A percentile compares a stretch with the other conserved stretches of the same genome.
phyloP scores from a whole-genome alignment of 2,888 invertebrate genomes.

The Pristionchus entomophagus region DNA sequence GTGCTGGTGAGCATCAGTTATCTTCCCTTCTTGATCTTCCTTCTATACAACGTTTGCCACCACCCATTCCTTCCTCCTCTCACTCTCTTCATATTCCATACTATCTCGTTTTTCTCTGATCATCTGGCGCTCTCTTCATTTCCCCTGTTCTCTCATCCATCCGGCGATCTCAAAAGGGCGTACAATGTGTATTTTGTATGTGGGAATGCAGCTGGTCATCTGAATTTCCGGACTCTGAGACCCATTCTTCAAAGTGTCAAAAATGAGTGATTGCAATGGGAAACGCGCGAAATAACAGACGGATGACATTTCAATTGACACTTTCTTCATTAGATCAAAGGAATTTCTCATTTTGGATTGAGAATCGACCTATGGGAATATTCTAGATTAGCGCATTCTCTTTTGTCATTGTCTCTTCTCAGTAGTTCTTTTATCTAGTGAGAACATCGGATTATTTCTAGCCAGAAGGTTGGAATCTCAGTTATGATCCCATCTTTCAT shows the following conservation, averaged over 20 bases:
- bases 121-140: background rate
- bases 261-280: constrained; percentile 44
- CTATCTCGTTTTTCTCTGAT: background rate
- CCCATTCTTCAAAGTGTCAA: constrained; percentile 16
- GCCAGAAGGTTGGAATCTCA: background rate
- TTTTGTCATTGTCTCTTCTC: background rate
- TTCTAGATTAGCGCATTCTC: constrained; percentile 8
- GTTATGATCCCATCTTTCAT: background rate
- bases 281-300: constrained; percentile 32
- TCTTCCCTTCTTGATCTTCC: background rate
- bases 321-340: background rate
- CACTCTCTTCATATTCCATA: background rate
- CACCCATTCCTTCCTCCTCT: background rate
- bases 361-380: background rate
- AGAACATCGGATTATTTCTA: constrained; percentile 3
- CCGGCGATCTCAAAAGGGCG: constrained; percentile 29
- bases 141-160: background rate
- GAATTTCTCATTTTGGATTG: background rate
- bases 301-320: background rate
- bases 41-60: background rate
- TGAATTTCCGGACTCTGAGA: background rate
- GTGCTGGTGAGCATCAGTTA: background rate
- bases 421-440: background rate
- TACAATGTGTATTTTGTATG: constrained; percentile 41
- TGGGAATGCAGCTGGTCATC: constrained; percentile 41